Evolutionary conservation across 2,797 vertebrate genomes (phyloP).

Genomic region (Gobionotothen gibberifrons): DNA sequence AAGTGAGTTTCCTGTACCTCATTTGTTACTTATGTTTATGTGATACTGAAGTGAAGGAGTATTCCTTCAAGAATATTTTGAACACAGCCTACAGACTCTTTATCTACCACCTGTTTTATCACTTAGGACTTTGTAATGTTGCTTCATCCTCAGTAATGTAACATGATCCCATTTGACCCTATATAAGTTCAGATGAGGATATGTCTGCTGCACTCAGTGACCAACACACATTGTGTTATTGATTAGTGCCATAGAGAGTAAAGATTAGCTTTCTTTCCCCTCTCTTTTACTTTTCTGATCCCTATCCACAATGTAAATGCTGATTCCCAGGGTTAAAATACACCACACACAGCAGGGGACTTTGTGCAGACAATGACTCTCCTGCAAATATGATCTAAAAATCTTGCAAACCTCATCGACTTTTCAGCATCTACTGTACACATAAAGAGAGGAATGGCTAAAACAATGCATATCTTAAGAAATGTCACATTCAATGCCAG

Average conservation of each 20-base stretch:
- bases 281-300: slow-evolving; percentile 13
- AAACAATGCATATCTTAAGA: slow-evolving; percentile 37
- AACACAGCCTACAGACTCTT: slow-evolving; percentile 2
- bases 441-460: slow-evolving; percentile 5
- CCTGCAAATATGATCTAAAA: slow-evolving; percentile 34
- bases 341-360: slow-evolving; percentile 44
- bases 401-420: slow-evolving; percentile 21
- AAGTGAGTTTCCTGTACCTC: slow-evolving; percentile 6
- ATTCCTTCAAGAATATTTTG: neutral
- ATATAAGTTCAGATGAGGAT: slow-evolving; percentile 13
- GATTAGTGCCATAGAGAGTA: slow-evolving; percentile 17
- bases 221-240: slow-evolving; percentile 8
- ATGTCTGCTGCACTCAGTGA: slow-evolving; percentile 10
- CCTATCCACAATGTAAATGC: slow-evolving; percentile 21
- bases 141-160: slow-evolving; percentile 10
- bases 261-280: slow-evolving; percentile 10
- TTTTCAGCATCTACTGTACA: slow-evolving; percentile 7
- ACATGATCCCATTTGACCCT: slow-evolving; percentile 1
- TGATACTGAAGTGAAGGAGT: neutral
- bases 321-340: slow-evolving; percentile 41
- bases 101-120: slow-evolving; percentile 5
- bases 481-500: slow-evolving; percentile 38
- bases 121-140: slow-evolving; percentile 1
- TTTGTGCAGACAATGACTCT: slow-evolving; percentile 26
- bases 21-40: slow-evolving; percentile 5